These are phyloP conservation scores for Platalea minor DNA, from an alignment of 2,797 vertebrate genomes.

Conservation along the genomic window DNA sequence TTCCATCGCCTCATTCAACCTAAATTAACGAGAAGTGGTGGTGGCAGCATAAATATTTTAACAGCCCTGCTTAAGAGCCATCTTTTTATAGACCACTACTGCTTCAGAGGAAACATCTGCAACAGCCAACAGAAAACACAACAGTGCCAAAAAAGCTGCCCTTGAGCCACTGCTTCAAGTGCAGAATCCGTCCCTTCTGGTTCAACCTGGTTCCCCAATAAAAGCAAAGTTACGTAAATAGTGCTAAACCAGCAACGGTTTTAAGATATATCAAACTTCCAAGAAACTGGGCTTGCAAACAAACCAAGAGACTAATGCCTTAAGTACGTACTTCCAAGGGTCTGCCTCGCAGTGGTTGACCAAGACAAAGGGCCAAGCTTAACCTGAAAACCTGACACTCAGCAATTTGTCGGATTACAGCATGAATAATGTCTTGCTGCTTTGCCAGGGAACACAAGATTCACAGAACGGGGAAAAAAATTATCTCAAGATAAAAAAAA, in stretches of 20 bases:
- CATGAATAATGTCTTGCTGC: neutral
- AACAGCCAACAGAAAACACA: neutral
- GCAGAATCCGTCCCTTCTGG: neutral
- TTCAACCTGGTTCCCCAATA: neutral
- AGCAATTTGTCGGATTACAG: neutral
- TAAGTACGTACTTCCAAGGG: rapidly evolving
- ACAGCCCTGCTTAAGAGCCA: neutral
- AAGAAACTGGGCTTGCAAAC: neutral
- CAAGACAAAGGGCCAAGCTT: neutral
- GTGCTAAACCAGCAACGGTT: neutral
- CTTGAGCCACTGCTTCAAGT: neutral
- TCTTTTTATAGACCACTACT: neutral
- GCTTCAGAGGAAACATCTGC: neutral
- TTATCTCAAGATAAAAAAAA: neutral
- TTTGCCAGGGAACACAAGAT: neutral
- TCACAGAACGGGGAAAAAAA: neutral
- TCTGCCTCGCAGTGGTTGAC: neutral
- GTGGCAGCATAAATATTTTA: neutral
- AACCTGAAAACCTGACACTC: neutral
- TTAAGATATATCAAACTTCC: neutral
- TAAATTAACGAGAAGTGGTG: neutral
- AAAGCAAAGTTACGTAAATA: rapidly evolving
- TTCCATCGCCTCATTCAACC: neutral
- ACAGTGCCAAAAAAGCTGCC: rapidly evolving
- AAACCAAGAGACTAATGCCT: neutral